Percentiles rank a stretch among this genome's conserved stretches.
These are phyloP conservation scores for Melanotaenia parkinsoni DNA, from an alignment of 2,797 vertebrate genomes.

Conservation along the genomic window DNA sequence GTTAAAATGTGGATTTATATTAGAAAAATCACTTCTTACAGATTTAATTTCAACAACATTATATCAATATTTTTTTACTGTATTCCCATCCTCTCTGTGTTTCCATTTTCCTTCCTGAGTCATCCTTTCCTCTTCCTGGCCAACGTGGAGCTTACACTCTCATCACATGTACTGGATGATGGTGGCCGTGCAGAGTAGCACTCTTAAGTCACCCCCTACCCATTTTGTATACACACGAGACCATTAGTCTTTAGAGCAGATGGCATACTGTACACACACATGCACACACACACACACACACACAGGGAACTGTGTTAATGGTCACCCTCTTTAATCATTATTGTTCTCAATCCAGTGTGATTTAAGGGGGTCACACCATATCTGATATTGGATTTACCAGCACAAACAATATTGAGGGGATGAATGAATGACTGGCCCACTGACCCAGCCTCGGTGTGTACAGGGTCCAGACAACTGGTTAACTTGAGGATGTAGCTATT, in stretches of 20 bases:
- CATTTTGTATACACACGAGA: conserved; percentile 42
- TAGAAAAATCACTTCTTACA: neutral
- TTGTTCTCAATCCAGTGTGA: conserved; percentile 47
- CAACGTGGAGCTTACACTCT: conserved; percentile 63
- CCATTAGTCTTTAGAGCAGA: conserved; percentile 63
- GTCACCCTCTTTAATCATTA: conserved; percentile 53
- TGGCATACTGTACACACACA: conserved; percentile 46
- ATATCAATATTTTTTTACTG: neutral
- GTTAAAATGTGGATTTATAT: neutral
- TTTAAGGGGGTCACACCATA: conserved; percentile 41
- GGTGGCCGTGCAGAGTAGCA: conserved; percentile 11
- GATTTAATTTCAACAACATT: neutral
- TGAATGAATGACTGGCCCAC: conserved; percentile 57
- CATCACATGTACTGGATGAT: conserved; percentile 43
- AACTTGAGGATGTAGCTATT: conserved; percentile 50
- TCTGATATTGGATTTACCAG: conserved; percentile 33
- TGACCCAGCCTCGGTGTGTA: conserved; percentile 53
- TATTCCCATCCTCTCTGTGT: neutral
- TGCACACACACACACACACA: neutral
- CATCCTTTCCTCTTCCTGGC: conserved; percentile 73
- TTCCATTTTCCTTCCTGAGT: conserved; percentile 37
- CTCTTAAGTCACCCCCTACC: conserved; percentile 57
- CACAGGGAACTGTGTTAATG: conserved; percentile 49
- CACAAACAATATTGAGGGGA: conserved; percentile 36
- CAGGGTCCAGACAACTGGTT: conserved; percentile 34